These are phyloP conservation scores for Saccostrea cuccullata DNA, from an alignment of 1,140 invertebrate species.

Conservation along the genomic window DNA sequence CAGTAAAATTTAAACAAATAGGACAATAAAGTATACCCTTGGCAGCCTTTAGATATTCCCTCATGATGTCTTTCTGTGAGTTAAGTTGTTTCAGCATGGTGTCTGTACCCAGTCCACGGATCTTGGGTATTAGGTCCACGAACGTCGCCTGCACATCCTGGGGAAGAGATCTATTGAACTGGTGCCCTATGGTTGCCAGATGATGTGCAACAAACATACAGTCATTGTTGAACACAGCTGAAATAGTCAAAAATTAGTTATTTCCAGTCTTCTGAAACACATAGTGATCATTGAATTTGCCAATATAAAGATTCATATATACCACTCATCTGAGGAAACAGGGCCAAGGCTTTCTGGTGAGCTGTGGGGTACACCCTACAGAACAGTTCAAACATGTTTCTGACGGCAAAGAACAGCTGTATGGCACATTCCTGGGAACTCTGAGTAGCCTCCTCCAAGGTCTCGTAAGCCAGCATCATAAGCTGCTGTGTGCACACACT, in stretches of 20 bases:
- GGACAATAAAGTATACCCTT: constrained; percentile 76
- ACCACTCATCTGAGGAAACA: constrained; percentile 91
- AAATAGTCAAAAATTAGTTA: constrained; percentile 56
- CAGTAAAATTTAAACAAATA: too few species aligned
- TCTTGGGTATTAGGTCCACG: constrained; percentile 82
- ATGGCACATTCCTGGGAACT: constrained; percentile 81
- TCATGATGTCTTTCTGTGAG: constrained; percentile 85
- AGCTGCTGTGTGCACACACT: constrained; percentile 81
- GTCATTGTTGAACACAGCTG: constrained; percentile 95
- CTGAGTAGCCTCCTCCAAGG: constrained; percentile 84
- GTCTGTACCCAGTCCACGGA: constrained; percentile 84
- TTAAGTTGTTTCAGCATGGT: constrained; percentile 86
- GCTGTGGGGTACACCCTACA: constrained; percentile 86
- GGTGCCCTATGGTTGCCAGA: constrained; percentile 83
- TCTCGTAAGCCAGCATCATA: constrained; percentile 84
- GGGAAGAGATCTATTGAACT: constrained; percentile 80
- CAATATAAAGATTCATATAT: not conserved
- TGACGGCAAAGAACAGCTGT: constrained; percentile 85
- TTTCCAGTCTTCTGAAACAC: not conserved
- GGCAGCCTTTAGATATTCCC: constrained; percentile 84
- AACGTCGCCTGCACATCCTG: constrained; percentile 79
- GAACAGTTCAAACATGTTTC: constrained; percentile 89
- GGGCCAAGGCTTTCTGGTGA: constrained; percentile 88
- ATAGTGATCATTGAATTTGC: not conserved
- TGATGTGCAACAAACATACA: constrained; percentile 92